A percentile compares a stretch with the other conserved stretches of the same genome.
Conservation (phyloP, 2,888 invertebrate species). For the Diadromus collaris region DNA sequence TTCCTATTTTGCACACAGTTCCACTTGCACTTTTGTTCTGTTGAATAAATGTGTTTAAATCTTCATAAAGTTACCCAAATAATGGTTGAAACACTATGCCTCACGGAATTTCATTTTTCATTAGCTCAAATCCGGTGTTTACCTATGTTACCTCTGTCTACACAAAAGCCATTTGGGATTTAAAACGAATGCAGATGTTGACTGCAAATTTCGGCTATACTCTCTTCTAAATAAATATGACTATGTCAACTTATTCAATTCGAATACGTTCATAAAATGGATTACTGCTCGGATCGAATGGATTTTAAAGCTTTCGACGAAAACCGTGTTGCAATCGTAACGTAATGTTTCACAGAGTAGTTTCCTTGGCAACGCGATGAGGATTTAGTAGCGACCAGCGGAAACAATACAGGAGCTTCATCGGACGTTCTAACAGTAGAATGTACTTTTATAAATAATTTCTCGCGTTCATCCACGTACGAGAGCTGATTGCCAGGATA, state of each 20-base stretch:
- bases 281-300: not conserved
- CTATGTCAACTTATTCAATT: not conserved
- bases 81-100: too few species aligned
- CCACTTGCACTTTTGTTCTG: too few species aligned
- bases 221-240: not conserved
- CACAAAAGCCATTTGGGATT: too few species aligned
- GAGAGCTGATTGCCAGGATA: constrained; percentile 22
- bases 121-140: too few species aligned
- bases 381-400: not conserved
- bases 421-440: not conserved
- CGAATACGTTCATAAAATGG: too few species aligned
- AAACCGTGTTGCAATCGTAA: not conserved
- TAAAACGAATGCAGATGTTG: too few species aligned
- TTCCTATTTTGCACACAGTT: too few species aligned
- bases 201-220: not conserved
- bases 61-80: too few species aligned
- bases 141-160: too few species aligned
- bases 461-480: constrained; percentile 31
- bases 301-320: not conserved
- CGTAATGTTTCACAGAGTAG: not conserved
- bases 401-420: not conserved
- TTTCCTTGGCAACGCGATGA: not conserved
- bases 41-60: too few species aligned
- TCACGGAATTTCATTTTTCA: too few species aligned
- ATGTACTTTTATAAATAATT: constrained; percentile 42